phyloP scores from a whole-genome alignment of 2,797 vertebrate genomes.

The Pempheris klunzingeri region DNA sequence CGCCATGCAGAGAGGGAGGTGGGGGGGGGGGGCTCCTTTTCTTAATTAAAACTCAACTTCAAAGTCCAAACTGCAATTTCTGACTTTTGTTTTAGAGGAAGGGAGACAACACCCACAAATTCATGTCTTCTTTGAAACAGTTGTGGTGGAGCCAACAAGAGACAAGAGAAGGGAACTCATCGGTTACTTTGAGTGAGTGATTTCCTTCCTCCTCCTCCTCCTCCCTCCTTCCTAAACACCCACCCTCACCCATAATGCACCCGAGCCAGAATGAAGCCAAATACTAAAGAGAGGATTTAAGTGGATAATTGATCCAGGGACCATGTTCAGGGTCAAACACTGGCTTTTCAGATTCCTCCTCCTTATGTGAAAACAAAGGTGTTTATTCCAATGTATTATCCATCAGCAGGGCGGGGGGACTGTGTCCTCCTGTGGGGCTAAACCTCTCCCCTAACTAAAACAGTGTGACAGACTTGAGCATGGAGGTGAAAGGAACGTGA shows the following conservation, averaged over 20 bases:
- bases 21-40: slow-evolving; percentile 24
- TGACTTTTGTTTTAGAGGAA: neutral
- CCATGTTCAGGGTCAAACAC: slow-evolving; percentile 27
- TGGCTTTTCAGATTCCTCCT: slow-evolving; percentile 18
- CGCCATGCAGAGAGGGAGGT: slow-evolving; percentile 78
- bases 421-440: slow-evolving; percentile 1
- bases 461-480: slow-evolving; percentile 8
- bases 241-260: slow-evolving; percentile 6
- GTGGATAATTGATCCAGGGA: slow-evolving; percentile 3
- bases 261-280: slow-evolving; percentile 15
- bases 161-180: too few species aligned
- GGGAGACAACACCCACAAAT: neutral
- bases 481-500: slow-evolving; percentile 30
- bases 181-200: neutral
- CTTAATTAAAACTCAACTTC: slow-evolving; percentile 32
- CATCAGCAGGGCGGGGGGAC: neutral
- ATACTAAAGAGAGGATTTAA: slow-evolving; percentile 15
- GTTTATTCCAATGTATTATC: slow-evolving; percentile 22
- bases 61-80: slow-evolving; percentile 26
- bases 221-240: neutral
- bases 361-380: slow-evolving; percentile 7
- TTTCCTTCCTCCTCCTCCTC: too few species aligned
- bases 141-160: too few species aligned
- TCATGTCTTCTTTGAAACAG: neutral
- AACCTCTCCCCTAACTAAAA: slow-evolving; percentile 25